phyloP scores from a whole-genome alignment of 2,888 invertebrate species.

The Lagria hirta region DNA sequence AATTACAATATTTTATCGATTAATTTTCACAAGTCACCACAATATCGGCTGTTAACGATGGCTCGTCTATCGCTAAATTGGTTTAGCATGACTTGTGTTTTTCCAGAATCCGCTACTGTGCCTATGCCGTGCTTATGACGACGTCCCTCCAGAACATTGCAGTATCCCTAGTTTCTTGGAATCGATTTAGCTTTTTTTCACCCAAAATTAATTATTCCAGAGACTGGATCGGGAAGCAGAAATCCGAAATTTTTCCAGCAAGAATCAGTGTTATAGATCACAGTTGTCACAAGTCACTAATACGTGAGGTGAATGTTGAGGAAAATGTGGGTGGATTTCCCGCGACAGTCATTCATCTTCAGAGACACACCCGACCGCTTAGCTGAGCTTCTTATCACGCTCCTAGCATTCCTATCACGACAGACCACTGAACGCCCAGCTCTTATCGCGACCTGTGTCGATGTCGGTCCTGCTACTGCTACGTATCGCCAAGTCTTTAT shows the following conservation, averaged over 20 bases:
- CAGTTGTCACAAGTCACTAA: constrained; percentile 54
- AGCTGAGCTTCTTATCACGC: constrained; percentile 49
- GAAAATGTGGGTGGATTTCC: constrained; percentile 53
- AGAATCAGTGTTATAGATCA: constrained; percentile 55
- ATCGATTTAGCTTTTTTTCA: constrained; percentile 20
- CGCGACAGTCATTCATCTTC: constrained; percentile 56
- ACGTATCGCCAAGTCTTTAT: constrained; percentile 39
- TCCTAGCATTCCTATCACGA: constrained; percentile 55
- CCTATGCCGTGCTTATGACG: constrained; percentile 56
- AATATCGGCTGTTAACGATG: constrained; percentile 54
- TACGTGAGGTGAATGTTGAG: constrained; percentile 50
- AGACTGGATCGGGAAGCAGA: constrained; percentile 20
- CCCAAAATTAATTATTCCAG: constrained; percentile 22
- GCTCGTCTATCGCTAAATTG: constrained; percentile 53
- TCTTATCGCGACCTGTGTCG: constrained; percentile 53
- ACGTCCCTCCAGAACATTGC: constrained; percentile 53
- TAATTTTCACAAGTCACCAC: constrained; percentile 54
- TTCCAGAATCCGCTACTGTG: constrained; percentile 51
- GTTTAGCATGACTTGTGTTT: constrained; percentile 53
- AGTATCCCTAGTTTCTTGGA: constrained; percentile 40
- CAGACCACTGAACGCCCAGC: constrained; percentile 42
- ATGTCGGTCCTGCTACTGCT: constrained; percentile 46
- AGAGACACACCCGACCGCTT: constrained; percentile 55
- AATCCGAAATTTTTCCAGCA: constrained; percentile 33
- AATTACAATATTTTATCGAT: constrained; percentile 56